Conservation (phyloP, 2,113 vertebrate genomes). For the Nannospalax galili region DNA sequence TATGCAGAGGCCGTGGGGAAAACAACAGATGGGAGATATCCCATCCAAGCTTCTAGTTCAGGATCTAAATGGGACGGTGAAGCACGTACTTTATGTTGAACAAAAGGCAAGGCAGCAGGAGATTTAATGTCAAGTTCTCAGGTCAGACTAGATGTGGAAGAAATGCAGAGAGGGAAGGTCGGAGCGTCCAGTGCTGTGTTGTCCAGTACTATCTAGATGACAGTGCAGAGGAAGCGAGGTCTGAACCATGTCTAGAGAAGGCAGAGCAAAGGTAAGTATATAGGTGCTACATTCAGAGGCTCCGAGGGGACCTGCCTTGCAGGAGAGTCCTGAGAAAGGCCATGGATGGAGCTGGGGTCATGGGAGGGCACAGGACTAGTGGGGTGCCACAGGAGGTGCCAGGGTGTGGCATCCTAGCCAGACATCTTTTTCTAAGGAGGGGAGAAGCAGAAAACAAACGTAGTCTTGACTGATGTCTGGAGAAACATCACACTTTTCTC, state of each 20-base stretch:
- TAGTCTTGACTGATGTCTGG: neutral
- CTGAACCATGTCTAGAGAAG: neutral
- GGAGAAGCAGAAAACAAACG: neutral
- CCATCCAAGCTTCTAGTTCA: neutral
- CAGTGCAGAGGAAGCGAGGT: too few species aligned
- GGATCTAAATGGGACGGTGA: neutral
- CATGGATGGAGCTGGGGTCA: neutral
- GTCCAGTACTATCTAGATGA: too few species aligned
- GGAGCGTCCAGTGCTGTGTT: too few species aligned
- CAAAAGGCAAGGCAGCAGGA: neutral
- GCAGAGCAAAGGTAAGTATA: neutral
- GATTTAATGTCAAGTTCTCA: neutral
- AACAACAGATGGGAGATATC: neutral
- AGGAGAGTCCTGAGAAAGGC: neutral
- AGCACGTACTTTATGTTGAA: neutral
- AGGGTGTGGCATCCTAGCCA: neutral
- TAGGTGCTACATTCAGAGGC: neutral
- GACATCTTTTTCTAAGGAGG: neutral
- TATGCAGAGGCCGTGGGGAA: neutral
- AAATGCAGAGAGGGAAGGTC: neutral
- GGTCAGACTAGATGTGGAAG: neutral
- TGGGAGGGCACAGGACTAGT: accelerated
- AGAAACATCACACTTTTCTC: neutral
- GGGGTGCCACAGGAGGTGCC: neutral
- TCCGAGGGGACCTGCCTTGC: neutral